Percentiles rank a stretch among this genome's conserved stretches.
phyloP scores from a whole-genome alignment of 92 coral and sea anemone species.

The Siderastrea siderea region DNA sequence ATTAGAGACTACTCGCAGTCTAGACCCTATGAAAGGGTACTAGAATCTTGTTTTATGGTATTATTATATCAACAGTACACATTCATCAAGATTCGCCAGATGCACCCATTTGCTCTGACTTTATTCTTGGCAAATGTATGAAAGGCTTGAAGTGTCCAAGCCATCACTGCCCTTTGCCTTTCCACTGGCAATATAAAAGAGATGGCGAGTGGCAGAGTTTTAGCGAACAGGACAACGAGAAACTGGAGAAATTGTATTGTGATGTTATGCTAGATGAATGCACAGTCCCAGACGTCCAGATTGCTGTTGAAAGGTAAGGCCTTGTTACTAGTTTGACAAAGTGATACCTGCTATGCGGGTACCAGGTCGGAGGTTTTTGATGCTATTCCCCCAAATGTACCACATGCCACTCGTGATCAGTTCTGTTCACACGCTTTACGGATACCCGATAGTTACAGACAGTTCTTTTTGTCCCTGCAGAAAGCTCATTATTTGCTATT shows the following conservation, averaged over 20 bases:
- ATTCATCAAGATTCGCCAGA: background rate
- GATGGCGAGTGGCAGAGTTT: conserved; percentile 62
- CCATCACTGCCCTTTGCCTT: conserved; percentile 78
- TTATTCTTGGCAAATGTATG: conserved; percentile 68
- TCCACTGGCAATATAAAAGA: conserved; percentile 76
- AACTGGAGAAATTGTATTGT: conserved; percentile 43
- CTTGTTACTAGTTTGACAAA: no score
- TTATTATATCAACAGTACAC: background rate
- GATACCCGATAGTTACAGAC: no score
- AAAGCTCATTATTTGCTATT: no score
- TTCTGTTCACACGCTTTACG: no score
- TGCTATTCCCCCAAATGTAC: no score
- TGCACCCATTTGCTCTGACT: conserved; percentile 69
- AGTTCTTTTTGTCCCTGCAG: no score
- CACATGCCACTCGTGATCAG: no score
- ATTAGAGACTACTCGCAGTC: no score
- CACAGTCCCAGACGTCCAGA: background rate
- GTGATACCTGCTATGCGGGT: no score
- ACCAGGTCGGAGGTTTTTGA: no score
- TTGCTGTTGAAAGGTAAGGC: background rate
- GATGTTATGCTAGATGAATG: conserved; percentile 48
- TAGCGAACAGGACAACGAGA: conserved; percentile 46
- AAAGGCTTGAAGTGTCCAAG: conserved; percentile 62
- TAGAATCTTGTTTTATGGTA: background rate
- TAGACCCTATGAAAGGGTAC: no score